These are phyloP conservation scores for Myotis lucifugus DNA, from an alignment of 2,113 vertebrate genomes.

Conservation along the genomic window DNA sequence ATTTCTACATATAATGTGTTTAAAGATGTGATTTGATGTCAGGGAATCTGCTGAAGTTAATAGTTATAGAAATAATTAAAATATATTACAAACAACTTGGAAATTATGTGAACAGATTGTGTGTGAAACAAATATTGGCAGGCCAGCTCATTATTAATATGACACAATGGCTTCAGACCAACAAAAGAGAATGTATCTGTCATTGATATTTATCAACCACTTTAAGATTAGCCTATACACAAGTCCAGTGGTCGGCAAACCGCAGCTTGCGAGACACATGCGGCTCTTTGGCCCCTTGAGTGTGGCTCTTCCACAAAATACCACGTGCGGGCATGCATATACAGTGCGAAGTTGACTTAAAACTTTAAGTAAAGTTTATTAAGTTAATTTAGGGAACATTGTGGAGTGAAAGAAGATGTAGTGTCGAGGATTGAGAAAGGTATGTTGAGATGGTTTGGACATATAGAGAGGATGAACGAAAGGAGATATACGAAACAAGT, in stretches of 20 bases:
- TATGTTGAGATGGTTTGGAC: no score
- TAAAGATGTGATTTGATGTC: neutral
- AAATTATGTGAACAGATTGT: conserved; percentile 4
- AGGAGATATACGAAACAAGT: no score
- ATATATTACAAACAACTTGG: neutral
- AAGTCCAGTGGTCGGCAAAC: neutral
- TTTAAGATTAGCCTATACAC: neutral
- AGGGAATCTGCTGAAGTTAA: neutral
- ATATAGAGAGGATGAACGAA: no score
- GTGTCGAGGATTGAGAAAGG: no score
- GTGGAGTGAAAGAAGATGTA: no score
- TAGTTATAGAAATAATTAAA: neutral
- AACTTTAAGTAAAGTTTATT: no score
- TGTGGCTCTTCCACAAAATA: neutral
- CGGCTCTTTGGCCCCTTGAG: no score
- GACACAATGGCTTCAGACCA: neutral
- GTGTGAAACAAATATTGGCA: neutral
- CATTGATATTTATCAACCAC: neutral
- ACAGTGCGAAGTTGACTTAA: no score
- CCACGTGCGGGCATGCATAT: neutral
- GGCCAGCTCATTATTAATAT: neutral
- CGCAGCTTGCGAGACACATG: neutral
- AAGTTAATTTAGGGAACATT: no score
- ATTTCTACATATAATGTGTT: neutral
- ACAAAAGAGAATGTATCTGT: neutral